These are phyloP conservation scores for Tetrao urogallus DNA, from an alignment of 2,113 vertebrate species.

Conservation along the genomic window DNA sequence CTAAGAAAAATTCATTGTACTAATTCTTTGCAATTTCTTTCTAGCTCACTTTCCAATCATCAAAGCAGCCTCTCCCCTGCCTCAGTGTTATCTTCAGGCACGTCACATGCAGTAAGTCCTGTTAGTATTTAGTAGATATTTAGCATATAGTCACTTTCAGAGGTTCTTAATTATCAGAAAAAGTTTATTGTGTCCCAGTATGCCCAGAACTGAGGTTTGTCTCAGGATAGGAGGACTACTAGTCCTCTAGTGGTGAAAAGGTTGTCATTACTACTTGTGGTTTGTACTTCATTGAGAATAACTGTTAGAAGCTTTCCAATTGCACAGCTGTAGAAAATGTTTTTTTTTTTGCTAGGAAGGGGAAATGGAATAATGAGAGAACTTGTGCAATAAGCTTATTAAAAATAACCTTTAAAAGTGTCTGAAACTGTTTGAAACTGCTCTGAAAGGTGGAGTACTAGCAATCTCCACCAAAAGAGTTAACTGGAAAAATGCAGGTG, in stretches of 20 bases:
- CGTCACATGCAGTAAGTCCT: constrained; percentile 85
- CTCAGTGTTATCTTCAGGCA: constrained; percentile 82
- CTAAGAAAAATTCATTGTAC: neutral
- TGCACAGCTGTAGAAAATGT: neutral
- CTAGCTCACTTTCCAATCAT: constrained; percentile 78
- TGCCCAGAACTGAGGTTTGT: neutral
- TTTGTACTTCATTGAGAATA: neutral
- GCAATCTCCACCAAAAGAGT: neutral
- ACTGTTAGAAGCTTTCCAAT: neutral
- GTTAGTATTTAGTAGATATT: neutral
- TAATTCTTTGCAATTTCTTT: constrained; percentile 14
- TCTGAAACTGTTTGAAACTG: neutral
- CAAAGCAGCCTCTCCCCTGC: constrained; percentile 87
- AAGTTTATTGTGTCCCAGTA: neutral
- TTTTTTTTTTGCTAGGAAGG: rapidly evolving
- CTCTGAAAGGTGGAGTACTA: neutral
- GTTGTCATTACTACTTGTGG: neutral
- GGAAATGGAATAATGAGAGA: neutral
- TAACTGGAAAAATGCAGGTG: neutral
- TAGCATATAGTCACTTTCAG: neutral
- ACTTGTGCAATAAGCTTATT: neutral
- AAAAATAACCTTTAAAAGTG: neutral
- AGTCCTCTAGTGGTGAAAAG: neutral
- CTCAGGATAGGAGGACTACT: neutral
- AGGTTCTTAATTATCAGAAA: neutral